These are phyloP conservation scores for Urophycis tenuis DNA, from an alignment of 2,797 vertebrate species.

Conservation along the genomic window DNA sequence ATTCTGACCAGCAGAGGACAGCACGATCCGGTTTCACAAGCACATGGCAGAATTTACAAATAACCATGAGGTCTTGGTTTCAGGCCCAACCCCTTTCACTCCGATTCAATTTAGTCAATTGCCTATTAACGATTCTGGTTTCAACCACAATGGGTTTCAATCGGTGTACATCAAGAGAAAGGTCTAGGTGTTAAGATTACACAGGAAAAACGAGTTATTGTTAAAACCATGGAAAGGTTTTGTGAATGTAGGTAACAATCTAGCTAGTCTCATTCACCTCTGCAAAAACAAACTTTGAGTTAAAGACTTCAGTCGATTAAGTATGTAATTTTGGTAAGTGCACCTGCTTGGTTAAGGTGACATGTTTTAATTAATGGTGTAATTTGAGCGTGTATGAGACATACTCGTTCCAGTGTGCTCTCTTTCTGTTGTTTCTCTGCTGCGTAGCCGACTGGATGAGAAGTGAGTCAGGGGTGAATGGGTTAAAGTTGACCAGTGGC, in stretches of 20 bases:
- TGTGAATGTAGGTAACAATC: neutral
- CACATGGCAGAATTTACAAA: conserved; percentile 58
- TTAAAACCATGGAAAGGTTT: neutral
- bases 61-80: conserved; percentile 53
- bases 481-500: conserved; percentile 94
- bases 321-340: neutral
- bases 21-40: conserved; percentile 34
- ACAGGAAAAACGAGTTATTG: neutral
- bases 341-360: neutral
- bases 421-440: conserved; percentile 83
- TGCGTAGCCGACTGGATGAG: conserved; percentile 84
- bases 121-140: conserved; percentile 45
- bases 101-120: conserved; percentile 39
- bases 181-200: neutral
- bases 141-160: conserved; percentile 30
- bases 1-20: conserved; percentile 55
- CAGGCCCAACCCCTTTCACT: conserved; percentile 41
- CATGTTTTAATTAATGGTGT: neutral
- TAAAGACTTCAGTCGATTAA: neutral
- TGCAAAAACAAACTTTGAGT: neutral
- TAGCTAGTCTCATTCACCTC: neutral
- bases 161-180: neutral
- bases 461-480: conserved; percentile 93
- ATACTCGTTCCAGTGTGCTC: conserved; percentile 91
- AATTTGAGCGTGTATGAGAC: conserved; percentile 32